Evolutionary conservation across 2,888 invertebrate genomes (phyloP), one percentile per base, ranked within the genome.

Genomic region (Ophioninae sp.): DNA sequence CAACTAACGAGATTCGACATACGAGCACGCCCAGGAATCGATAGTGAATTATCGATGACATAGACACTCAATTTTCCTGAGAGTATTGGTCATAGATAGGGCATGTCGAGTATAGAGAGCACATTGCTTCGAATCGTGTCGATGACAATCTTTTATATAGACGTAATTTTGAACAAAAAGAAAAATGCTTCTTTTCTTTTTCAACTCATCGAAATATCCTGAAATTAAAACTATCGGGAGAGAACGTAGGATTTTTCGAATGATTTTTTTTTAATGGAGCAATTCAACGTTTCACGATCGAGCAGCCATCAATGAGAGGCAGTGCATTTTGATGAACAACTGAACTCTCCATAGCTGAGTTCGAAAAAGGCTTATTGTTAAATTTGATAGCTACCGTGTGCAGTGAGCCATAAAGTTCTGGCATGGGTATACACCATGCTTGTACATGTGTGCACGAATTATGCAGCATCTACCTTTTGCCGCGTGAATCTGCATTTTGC

Each of bases 1-100:
- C 76, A 77, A 77, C 83, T 76, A 84, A 84, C 84, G 75, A 84
- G 81, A 84, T 84, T 84, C 79, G 76, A 81, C 75, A 75, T 75
- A 84, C 79, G 30, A 56, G 72, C 78, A 51, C 44, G 37, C 56
- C 20, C 69, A 61, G 63, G 41, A 74, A 81, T 84, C 84, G 84
- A 84, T 84, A 84, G 72, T 84, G 79, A 84, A 84, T 84, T 81
- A 84, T 81, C 84, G 81, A 81, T 84, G 79, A 81, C 84, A 84
- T 81, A 73, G 84, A 84, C 84, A 84, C 84, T 84, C 84, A 79
- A 81, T 84, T 84, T 84, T 81, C 79, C 72, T 68, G 81, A 84
- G 75, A 65, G 72, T 75, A 71, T 76, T 75, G 72, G 51, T 56
- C 63, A 72, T 84, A 75, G 67, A 78, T 22, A 23, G 59, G 58